A percentile compares a stretch with the other conserved stretches of the same genome.
Evolutionary conservation across 2,888 invertebrate genomes (phyloP).

Genomic region (Podabrus alpinus): DNA sequence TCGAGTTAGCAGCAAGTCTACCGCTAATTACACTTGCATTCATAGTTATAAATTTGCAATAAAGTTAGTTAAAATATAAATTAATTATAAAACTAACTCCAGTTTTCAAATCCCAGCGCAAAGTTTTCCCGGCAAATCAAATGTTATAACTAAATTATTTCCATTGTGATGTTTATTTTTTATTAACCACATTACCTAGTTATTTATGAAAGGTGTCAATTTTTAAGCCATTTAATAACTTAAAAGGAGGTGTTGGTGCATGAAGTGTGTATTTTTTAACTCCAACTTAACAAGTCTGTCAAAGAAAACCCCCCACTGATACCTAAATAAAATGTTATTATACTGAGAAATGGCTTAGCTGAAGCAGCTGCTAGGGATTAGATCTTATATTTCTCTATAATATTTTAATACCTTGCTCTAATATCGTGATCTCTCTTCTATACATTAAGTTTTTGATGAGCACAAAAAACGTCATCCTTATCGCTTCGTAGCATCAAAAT

Average conservation of each 20-base stretch:
- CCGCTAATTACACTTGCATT: background rate
- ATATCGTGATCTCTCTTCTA: slow-evolving; percentile 19
- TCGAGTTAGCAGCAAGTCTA: background rate
- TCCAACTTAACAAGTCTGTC: slow-evolving; percentile 47
- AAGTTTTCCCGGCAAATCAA: background rate
- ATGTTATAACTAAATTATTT: background rate
- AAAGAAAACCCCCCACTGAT: slow-evolving; percentile 46
- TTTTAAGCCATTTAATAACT: slow-evolving; percentile 41
- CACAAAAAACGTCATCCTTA: slow-evolving; percentile 2
- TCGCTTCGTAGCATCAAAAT: background rate
- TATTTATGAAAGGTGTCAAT: slow-evolving; percentile 45
- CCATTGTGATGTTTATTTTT: slow-evolving; percentile 29
- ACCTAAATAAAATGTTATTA: slow-evolving; percentile 49
- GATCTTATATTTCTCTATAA: slow-evolving; percentile 39
- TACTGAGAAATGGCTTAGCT: slow-evolving; percentile 48
- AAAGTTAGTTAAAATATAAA: background rate
- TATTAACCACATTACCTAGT: slow-evolving; percentile 18
- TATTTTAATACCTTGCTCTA: slow-evolving; percentile 27
- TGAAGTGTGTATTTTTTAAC: slow-evolving; percentile 49
- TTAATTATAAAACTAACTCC: background rate
- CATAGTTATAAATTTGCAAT: background rate
- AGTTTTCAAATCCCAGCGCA: background rate
- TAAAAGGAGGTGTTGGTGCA: slow-evolving; percentile 47
- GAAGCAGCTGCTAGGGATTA: slow-evolving; percentile 48
- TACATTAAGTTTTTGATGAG: background rate